These are phyloP conservation scores for Tetragnatha montana DNA, from an alignment of 2,888 invertebrate species.

Conservation along the genomic window DNA sequence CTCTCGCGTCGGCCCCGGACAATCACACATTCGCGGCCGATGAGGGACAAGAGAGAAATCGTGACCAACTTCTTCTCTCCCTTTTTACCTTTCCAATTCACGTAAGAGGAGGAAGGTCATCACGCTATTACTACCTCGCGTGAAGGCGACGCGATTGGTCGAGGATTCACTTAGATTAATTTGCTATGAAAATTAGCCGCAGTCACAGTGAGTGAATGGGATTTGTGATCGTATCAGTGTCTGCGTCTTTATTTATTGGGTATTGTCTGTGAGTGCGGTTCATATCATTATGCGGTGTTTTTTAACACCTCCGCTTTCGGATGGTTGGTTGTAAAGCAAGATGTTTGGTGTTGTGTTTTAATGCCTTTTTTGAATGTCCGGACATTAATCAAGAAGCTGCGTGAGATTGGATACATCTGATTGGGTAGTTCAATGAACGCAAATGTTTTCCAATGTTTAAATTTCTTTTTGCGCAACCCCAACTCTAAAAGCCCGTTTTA, in stretches of 20 bases:
- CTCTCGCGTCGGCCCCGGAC: not conserved
- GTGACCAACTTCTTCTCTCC: constrained; percentile 49
- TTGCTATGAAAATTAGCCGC: constrained; percentile 54
- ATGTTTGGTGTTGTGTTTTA: not conserved
- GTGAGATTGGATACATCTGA: not conserved
- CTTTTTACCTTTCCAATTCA: constrained; percentile 11
- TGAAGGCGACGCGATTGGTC: constrained; percentile 38
- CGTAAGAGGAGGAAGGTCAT: constrained; percentile 46
- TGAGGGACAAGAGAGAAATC: constrained; percentile 20
- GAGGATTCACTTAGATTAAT: constrained; percentile 46
- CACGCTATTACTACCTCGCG: constrained; percentile 68
- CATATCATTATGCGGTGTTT: not conserved
- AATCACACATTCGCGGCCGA: not conserved
- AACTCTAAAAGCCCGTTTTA: too few relatives aligned
- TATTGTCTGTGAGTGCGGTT: not conserved
- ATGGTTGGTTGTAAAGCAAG: not conserved
- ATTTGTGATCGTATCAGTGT: constrained; percentile 3
- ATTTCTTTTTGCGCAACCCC: too few relatives aligned
- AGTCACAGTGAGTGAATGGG: not conserved
- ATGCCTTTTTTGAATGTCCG: not conserved
- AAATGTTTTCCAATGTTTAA: too few relatives aligned
- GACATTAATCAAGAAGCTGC: not conserved
- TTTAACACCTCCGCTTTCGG: not conserved
- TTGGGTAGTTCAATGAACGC: too few relatives aligned
- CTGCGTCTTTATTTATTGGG: not conserved